phyloP scores from a whole-genome alignment of 2,888 invertebrate genomes.

The Nipponacmea schrenckii region DNA sequence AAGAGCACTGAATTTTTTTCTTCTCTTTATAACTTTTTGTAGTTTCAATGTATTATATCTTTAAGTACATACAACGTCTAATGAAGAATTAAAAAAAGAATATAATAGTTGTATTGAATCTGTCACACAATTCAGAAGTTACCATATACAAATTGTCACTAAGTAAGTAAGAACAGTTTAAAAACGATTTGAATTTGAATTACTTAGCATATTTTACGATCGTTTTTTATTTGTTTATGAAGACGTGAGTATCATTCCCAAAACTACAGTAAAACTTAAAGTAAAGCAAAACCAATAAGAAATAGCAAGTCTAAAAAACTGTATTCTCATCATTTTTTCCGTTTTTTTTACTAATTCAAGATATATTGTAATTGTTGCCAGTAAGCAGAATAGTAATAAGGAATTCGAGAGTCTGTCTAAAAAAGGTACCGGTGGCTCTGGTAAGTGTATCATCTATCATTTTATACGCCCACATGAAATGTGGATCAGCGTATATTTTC shows the following conservation, averaged over 20 bases:
- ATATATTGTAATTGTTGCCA: conserved; percentile 47
- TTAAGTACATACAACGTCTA: not conserved
- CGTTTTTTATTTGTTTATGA: too few species aligned
- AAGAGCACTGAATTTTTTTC: too few species aligned
- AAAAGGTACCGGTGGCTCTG: conserved; percentile 57
- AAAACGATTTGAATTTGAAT: too few species aligned
- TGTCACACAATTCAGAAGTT: conserved; percentile 48
- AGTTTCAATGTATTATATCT: too few species aligned
- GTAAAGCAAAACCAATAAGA: too few species aligned
- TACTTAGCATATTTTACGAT: too few species aligned
- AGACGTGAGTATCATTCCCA: too few species aligned
- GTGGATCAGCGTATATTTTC: too few species aligned
- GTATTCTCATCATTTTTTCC: not conserved
- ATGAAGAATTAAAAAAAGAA: conserved; percentile 34
- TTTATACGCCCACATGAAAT: too few species aligned
- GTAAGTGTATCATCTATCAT: conserved; percentile 34
- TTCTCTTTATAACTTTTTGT: too few species aligned
- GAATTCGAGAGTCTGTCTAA: conserved; percentile 49
- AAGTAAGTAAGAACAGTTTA: conserved; percentile 39
- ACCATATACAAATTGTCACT: conserved; percentile 58
- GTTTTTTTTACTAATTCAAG: conserved; percentile 29
- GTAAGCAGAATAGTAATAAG: conserved; percentile 34
- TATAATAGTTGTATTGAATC: conserved; percentile 49
- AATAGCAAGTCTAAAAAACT: not conserved
- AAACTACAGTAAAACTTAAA: too few species aligned